These are phyloP conservation scores for Papilio glaucus DNA, from an alignment of 1,140 invertebrate genomes.

Conservation along the genomic window DNA sequence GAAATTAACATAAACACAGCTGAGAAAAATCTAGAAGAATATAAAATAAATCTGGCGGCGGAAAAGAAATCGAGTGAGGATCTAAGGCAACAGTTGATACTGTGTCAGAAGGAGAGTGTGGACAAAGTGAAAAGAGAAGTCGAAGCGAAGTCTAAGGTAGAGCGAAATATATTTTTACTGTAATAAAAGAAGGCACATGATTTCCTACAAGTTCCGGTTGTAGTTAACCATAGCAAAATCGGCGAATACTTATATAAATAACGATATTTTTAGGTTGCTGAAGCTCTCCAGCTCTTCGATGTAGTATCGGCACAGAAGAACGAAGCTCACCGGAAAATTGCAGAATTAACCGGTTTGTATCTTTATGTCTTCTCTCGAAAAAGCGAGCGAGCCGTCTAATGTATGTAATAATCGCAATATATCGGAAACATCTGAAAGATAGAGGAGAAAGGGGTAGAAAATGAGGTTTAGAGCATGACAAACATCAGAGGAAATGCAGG, in stretches of 20 bases:
- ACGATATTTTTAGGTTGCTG: slow-evolving; percentile 73
- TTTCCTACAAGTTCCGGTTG: neutral
- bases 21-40: slow-evolving; percentile 65
- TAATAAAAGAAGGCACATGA: neutral
- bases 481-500: too few species aligned
- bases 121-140: slow-evolving; percentile 64
- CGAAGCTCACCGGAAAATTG: slow-evolving; percentile 64
- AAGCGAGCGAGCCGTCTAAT: too few species aligned
- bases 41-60: slow-evolving; percentile 59
- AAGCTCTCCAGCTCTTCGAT: slow-evolving; percentile 76
- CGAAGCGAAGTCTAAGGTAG: slow-evolving; percentile 75
- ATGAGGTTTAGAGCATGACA: too few species aligned
- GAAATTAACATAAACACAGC: slow-evolving; percentile 64
- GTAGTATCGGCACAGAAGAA: slow-evolving; percentile 68
- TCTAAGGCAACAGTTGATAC: slow-evolving; percentile 55
- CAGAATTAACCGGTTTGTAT: slow-evolving; percentile 61
- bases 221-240: too few species aligned
- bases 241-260: too few species aligned
- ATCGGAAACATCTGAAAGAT: too few species aligned
- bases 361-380: neutral
- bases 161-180: neutral
- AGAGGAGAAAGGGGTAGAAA: too few species aligned
- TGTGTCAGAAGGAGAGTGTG: slow-evolving; percentile 61
- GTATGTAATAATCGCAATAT: too few species aligned
- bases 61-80: slow-evolving; percentile 68